Percentiles rank a stretch among this genome's conserved stretches.
Evolutionary conservation across 2,797 vertebrate genomes (phyloP).

Genomic region (Microctenopoma stevenorrisi): DNA sequence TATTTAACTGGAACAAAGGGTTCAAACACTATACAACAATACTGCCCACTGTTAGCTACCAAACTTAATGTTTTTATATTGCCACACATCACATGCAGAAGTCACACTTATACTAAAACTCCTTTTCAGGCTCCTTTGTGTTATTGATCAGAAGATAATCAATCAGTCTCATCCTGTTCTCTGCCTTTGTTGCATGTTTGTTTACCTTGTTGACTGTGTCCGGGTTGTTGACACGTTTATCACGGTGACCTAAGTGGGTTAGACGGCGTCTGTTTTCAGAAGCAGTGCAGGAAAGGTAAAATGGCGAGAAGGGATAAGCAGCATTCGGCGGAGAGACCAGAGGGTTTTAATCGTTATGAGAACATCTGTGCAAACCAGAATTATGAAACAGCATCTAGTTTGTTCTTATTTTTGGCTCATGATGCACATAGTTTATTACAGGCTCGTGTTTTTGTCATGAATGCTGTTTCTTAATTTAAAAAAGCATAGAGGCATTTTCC

Average conservation of each 20-base stretch:
- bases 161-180: constrained; percentile 29
- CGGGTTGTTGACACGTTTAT: constrained; percentile 55
- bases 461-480: constrained; percentile 17
- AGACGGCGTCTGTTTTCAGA: constrained; percentile 48
- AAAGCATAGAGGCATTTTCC: constrained; percentile 1
- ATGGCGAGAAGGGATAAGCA: constrained; percentile 20
- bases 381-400: constrained; percentile 26
- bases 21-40: background rate
- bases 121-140: constrained; percentile 9
- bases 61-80: no score
- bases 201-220: constrained; percentile 52
- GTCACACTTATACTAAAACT: constrained; percentile 3
- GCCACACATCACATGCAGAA: background rate
- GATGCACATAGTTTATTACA: background rate
- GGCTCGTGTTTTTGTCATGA: constrained; percentile 8
- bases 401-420: constrained; percentile 28
- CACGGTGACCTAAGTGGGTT: constrained; percentile 40
- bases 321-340: constrained; percentile 7
- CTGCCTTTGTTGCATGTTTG: constrained; percentile 35
- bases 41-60: background rate
- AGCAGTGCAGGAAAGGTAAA: constrained; percentile 30
- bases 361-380: constrained; percentile 29
- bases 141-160: constrained; percentile 40
- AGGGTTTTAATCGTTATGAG: constrained; percentile 28
- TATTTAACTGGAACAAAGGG: background rate